phyloP scores from a whole-genome alignment of 2,797 vertebrate genomes.

The Sebastes cheni region DNA sequence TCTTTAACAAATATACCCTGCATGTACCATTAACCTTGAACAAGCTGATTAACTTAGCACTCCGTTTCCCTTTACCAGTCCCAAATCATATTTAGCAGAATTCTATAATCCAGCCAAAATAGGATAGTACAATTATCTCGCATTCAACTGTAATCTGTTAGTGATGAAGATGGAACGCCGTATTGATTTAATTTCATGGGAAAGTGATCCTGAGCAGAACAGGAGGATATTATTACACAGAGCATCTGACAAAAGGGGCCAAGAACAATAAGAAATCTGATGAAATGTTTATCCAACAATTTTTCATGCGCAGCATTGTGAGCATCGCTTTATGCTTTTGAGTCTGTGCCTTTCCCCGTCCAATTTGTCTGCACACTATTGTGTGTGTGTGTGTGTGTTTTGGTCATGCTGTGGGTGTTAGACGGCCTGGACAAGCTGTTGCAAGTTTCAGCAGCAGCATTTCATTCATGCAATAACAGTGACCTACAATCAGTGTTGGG shows the following conservation, averaged over 20 bases:
- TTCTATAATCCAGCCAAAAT: slow-evolving; percentile 51
- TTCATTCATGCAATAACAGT: not conserved
- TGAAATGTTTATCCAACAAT: slow-evolving; percentile 27
- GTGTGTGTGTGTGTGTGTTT: not conserved
- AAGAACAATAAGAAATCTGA: slow-evolving; percentile 16
- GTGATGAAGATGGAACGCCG: slow-evolving; percentile 37
- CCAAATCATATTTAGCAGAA: slow-evolving; percentile 61
- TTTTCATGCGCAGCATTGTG: not conserved
- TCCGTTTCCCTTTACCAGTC: slow-evolving; percentile 18
- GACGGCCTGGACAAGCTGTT: not conserved
- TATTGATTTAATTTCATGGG: slow-evolving; percentile 60
- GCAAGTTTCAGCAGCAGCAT: not conserved
- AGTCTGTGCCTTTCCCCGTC: not conserved
- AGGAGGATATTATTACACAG: not conserved
- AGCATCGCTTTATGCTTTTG: not conserved
- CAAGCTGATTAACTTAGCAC: slow-evolving; percentile 63
- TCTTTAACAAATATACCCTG: slow-evolving; percentile 58
- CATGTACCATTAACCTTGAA: slow-evolving; percentile 75
- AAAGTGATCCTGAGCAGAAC: slow-evolving; percentile 33
- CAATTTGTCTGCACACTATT: not conserved
- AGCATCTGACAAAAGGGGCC: not conserved
- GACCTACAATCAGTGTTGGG: not conserved
- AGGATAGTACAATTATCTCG: slow-evolving; percentile 19
- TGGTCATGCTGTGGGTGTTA: not conserved
- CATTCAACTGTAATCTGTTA: slow-evolving; percentile 42